Evolutionary conservation across 2,888 invertebrate species (phyloP).

Genomic region (Biston stratarius): DNA sequence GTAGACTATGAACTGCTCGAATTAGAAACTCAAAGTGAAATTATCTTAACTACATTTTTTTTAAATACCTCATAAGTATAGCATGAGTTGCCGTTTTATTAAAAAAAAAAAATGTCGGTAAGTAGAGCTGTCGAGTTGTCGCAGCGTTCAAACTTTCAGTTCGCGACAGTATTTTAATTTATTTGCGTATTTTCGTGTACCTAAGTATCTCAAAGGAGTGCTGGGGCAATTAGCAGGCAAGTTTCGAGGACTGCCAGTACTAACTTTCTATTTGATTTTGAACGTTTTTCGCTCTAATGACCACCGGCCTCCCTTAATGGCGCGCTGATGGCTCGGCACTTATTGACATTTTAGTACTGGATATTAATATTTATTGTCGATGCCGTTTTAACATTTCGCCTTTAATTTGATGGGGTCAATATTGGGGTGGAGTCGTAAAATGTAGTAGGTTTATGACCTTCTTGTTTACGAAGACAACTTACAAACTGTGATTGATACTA

Average conservation of each 20-base stretch:
- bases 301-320: slow-evolving; percentile 64
- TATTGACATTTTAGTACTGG: slow-evolving; percentile 68
- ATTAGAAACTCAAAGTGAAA: no score
- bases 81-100: no score
- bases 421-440: slow-evolving; percentile 39
- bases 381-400: slow-evolving; percentile 51
- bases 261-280: slow-evolving; percentile 76
- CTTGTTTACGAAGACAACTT: slow-evolving; percentile 18
- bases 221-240: slow-evolving; percentile 50
- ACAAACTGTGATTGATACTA: neutral
- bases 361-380: slow-evolving; percentile 68
- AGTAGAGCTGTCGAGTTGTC: slow-evolving; percentile 9
- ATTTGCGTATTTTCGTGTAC: slow-evolving; percentile 53
- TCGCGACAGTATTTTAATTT: slow-evolving; percentile 40
- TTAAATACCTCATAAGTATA: no score
- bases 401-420: slow-evolving; percentile 49
- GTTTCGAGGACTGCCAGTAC: slow-evolving; percentile 64
- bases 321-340: slow-evolving; percentile 60
- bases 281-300: slow-evolving; percentile 79
- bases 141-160: slow-evolving; percentile 26
- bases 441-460: slow-evolving; percentile 38
- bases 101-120: neutral
- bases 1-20: no score
- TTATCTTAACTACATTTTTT: no score
- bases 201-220: slow-evolving; percentile 58